A percentile compares a stretch with the other conserved stretches of the same genome.
phyloP scores from a whole-genome alignment of 2,797 vertebrate genomes.

The Smutsia gigantea region DNA sequence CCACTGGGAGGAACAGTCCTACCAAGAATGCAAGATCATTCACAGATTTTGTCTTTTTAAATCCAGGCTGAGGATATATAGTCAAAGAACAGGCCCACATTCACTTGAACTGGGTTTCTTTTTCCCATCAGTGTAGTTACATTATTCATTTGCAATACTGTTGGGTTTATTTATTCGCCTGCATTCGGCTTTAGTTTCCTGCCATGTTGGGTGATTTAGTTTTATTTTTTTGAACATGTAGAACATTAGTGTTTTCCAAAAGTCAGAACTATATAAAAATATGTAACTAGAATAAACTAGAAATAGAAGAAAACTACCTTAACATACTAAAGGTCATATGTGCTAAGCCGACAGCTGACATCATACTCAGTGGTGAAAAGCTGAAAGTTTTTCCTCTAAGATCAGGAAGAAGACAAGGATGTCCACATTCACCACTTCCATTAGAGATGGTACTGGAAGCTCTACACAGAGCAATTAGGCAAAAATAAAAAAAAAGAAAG shows the following conservation, averaged over 20 bases:
- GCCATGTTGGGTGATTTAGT: neutral
- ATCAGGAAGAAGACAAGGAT: neutral
- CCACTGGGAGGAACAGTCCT: neutral
- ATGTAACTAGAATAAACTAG: neutral
- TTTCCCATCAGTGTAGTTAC: neutral
- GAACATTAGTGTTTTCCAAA: neutral
- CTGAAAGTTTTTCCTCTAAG: too few species aligned
- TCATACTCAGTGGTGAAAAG: neutral
- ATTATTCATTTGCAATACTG: neutral
- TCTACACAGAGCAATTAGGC: neutral
- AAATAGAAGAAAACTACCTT: neutral
- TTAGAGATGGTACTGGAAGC: neutral
- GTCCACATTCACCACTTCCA: neutral
- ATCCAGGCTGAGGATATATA: neutral
- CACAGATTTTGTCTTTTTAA: neutral
- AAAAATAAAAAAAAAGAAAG: neutral
- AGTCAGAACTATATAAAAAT: neutral
- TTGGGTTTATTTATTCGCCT: neutral
- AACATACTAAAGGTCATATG: neutral
- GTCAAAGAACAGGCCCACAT: neutral
- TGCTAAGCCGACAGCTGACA: neutral
- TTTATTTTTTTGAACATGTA: neutral
- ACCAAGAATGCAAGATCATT: neutral
- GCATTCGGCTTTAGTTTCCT: neutral
- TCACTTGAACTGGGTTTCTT: neutral